Base-by-base conservation (phyloP, 53 echinoderm and acorn worm genomes). In the Paracentrotus lividus region DNA sequence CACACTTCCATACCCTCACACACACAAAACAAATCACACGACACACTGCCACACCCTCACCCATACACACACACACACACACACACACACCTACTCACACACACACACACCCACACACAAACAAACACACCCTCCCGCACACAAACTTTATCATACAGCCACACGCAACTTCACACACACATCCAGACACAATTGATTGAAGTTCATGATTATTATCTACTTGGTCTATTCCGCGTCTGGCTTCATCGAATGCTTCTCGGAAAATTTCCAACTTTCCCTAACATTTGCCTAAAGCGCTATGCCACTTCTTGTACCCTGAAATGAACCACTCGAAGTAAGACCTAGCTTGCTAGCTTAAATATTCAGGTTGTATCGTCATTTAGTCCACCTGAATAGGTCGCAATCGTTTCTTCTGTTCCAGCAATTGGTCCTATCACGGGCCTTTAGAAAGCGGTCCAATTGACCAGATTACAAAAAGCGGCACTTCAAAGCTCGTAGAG, bases 391-490 rank as follows among this genome's bases (percentile, higher is more conserved):
- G 85, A 85, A 47, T 85, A 51, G 85, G 3, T 14, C 29, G n/a
- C 85, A 85, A 85, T 85, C 85, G 85, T 51, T 49, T 51, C 34
- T 27, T 49, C 51, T 88, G 54, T 53, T 56, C 88, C 57, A 88
- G 36, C 88, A 88, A 88, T 58, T 56, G 88, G 88, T 53, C 88
- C 18, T 34, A 38, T 38, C 88, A 6, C 29, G 38, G 34, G 21
- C 29, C 88, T 88, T 31, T 36, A 88, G 52, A 88, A 88, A 88
- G 54, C 88, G 88, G 88, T 38, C 59, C 85, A 38, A 57, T 88
- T 88, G 88, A 55, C 57, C 88, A 55, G 88, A 88, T 88, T 88
- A 88, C 12, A 57, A 58, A 6, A 0, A 38, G 88, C 88, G 88
- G 88, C 58, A 56, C 33, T 57, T 88, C 88, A 88, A 88, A 88